phyloP scores from a whole-genome alignment of 2,797 vertebrate species.

The Centropyge bicolor region DNA sequence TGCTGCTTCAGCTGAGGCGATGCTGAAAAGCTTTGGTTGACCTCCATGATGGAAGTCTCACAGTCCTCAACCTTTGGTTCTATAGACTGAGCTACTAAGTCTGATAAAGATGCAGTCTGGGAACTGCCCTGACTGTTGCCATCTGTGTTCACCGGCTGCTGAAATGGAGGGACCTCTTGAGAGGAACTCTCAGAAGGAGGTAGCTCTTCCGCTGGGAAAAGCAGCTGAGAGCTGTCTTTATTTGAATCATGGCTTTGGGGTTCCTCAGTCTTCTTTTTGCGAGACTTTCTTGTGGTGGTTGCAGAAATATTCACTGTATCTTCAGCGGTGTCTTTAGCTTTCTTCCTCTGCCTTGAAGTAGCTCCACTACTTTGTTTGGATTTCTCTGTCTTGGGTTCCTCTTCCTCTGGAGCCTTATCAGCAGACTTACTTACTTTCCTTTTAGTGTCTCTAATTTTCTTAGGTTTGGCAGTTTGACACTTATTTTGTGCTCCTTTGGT shows the following conservation, averaged over 20 bases:
- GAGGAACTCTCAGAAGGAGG: slow-evolving; percentile 74
- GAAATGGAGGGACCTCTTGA: slow-evolving; percentile 82
- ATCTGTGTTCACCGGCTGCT: slow-evolving; percentile 64
- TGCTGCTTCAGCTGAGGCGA: slow-evolving; percentile 73
- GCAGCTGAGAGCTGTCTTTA: slow-evolving; percentile 75
- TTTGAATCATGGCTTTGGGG: slow-evolving; percentile 69
- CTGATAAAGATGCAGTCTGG: slow-evolving; percentile 75
- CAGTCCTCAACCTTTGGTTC: slow-evolving; percentile 85
- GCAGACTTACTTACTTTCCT: slow-evolving; percentile 80
- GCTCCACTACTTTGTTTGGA: slow-evolving; percentile 79
- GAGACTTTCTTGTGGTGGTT: slow-evolving; percentile 68
- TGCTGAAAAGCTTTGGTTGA: slow-evolving; percentile 59
- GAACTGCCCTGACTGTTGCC: slow-evolving; percentile 37
- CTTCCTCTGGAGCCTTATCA: slow-evolving; percentile 75
- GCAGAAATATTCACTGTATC: slow-evolving; percentile 61
- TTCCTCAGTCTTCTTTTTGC: slow-evolving; percentile 78
- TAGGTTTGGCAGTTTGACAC: slow-evolving; percentile 85
- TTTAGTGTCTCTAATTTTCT: slow-evolving; percentile 78
- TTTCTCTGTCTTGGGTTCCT: slow-evolving; percentile 82
- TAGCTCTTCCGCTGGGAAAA: slow-evolving; percentile 78
- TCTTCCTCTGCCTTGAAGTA: slow-evolving; percentile 82
- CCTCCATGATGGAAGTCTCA: slow-evolving; percentile 77
- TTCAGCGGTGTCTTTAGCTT: slow-evolving; percentile 65
- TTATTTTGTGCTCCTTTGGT: slow-evolving; percentile 82
- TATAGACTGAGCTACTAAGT: slow-evolving; percentile 70